Conservation (phyloP, 2,113 vertebrate species). For the Aldabrachelys gigantea region DNA sequence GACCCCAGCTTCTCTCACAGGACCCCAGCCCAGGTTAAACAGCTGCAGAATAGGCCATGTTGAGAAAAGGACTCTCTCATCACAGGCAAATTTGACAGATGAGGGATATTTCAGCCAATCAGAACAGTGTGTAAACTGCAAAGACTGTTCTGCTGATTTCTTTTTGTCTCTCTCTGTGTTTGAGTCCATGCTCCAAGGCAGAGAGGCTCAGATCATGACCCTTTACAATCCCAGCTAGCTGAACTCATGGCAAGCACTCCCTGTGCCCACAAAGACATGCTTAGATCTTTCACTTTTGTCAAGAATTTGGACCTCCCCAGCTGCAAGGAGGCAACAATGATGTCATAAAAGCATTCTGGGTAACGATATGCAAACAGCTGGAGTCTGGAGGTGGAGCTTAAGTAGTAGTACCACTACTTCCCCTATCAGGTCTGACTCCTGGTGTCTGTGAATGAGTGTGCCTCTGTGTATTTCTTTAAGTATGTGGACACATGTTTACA, state of each 20-base stretch:
- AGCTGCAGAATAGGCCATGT: background rate
- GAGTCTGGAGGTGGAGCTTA: background rate
- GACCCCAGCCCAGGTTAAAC: background rate
- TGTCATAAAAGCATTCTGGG: background rate
- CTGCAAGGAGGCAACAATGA: background rate
- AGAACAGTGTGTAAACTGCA: accelerated
- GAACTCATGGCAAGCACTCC: background rate
- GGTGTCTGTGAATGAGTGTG: background rate
- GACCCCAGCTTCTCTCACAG: background rate
- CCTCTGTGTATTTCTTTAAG: background rate
- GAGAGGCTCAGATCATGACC: background rate
- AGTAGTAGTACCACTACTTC: too few species aligned
- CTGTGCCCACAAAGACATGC: accelerated
- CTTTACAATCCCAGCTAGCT: background rate
- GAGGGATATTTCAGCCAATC: background rate
- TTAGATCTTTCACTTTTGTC: background rate
- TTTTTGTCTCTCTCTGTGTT: background rate
- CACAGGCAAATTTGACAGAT: accelerated
- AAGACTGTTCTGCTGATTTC: background rate
- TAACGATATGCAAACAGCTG: background rate
- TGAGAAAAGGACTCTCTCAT: background rate
- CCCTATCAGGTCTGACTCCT: background rate
- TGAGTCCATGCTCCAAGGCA: background rate
- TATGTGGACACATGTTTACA: accelerated
- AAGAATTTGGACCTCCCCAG: background rate